Evolutionary conservation across 2,888 invertebrate species (phyloP).

Genomic region (Scaptomyza caliginosa): DNA sequence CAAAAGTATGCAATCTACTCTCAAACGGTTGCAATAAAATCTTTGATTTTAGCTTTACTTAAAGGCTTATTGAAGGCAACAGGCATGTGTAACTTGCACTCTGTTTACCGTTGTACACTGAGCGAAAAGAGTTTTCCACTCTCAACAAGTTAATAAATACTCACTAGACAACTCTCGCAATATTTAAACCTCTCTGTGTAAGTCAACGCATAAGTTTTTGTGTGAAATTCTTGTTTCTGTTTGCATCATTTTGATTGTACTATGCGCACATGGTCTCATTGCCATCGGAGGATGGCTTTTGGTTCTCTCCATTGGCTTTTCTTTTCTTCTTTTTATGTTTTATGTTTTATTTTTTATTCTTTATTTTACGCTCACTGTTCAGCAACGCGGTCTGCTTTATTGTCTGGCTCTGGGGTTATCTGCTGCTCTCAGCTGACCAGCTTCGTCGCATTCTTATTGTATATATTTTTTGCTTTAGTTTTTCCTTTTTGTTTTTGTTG

Average conservation of each 20-base stretch:
- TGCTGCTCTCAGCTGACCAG: slow-evolving; percentile 19
- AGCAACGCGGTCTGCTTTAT: slow-evolving; percentile 25
- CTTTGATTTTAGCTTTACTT: background rate
- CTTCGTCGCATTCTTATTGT: slow-evolving; percentile 33
- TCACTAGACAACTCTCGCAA: too few relatives aligned
- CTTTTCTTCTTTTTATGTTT: background rate
- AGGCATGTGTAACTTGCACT: background rate
- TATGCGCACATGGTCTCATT: background rate
- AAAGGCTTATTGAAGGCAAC: background rate
- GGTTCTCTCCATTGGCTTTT: slow-evolving; percentile 6
- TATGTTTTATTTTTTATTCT: slow-evolving; percentile 7
- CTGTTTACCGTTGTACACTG: background rate
- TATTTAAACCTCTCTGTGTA: too few relatives aligned
- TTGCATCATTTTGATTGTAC: slow-evolving; percentile 7
- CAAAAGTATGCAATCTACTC: background rate
- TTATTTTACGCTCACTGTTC: slow-evolving; percentile 1
- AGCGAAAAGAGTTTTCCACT: background rate
- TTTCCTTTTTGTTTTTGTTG: slow-evolving; percentile 9
- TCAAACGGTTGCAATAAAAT: background rate
- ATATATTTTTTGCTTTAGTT: slow-evolving; percentile 7
- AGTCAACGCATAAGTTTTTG: background rate
- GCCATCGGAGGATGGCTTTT: slow-evolving; percentile 1
- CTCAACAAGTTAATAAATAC: too few relatives aligned
- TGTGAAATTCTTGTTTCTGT: background rate
- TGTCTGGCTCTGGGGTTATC: slow-evolving; percentile 31